phyloP scores from a whole-genome alignment of 2,888 invertebrate genomes.

The Calameuta idolon region DNA sequence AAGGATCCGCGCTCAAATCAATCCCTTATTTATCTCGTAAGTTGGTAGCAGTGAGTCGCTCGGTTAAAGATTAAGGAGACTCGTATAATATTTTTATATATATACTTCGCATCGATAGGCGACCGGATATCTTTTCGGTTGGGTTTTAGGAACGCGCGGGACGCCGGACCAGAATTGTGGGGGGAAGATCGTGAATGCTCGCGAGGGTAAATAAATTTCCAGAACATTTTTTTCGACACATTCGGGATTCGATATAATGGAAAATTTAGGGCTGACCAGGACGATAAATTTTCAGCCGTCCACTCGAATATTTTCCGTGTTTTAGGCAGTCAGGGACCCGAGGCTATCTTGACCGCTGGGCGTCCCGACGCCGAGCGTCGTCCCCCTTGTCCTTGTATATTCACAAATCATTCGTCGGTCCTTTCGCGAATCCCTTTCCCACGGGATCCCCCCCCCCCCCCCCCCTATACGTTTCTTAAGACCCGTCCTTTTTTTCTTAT shows the following conservation, averaged over 20 bases:
- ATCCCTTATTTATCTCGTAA: neutral
- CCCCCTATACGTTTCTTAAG: neutral
- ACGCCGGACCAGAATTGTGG: neutral
- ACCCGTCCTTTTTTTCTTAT: conserved; percentile 8
- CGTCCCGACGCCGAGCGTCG: conserved; percentile 48
- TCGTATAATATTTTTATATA: neutral
- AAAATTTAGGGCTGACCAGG: conserved; percentile 63
- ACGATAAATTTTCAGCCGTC: conserved; percentile 67
- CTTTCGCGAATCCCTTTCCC: conserved; percentile 50
- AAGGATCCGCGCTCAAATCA: neutral
- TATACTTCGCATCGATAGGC: neutral
- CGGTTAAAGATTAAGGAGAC: neutral
- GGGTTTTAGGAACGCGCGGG: neutral
- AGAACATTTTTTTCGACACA: conserved; percentile 49
- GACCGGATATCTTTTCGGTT: neutral
- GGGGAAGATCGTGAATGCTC: neutral
- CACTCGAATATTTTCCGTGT: conserved; percentile 67
- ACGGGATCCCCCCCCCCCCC: conserved; percentile 33
- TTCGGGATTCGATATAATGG: conserved; percentile 60
- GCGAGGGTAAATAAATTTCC: conserved; percentile 42
- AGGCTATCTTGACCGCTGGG: conserved; percentile 64
- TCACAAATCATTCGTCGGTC: conserved; percentile 64
- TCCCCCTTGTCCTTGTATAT: conserved; percentile 64
- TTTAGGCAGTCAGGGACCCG: conserved; percentile 61
- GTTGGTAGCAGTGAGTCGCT: neutral